Evolutionary conservation across 2,113 vertebrate species (phyloP), one percentile per base, ranked within the genome.

Genomic region (Calyptommatus sinebrachiatus): DNA sequence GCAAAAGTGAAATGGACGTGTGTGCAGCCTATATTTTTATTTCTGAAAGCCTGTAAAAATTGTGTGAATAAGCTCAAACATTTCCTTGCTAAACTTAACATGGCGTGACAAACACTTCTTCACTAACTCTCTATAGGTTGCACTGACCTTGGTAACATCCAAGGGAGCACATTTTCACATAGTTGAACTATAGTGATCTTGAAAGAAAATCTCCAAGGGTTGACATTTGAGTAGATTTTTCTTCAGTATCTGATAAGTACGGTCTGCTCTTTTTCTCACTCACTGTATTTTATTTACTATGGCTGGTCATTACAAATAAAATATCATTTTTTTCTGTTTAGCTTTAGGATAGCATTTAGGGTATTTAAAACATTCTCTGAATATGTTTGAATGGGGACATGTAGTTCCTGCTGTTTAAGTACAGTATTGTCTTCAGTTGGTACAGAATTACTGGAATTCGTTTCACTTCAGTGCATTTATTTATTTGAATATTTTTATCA

Each of bases 241-340:
- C 22, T 80, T 72, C 12, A 76, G 14, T 0, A 24, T 1, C 1
- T 0, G 8, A 67, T 41, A 66, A 60, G 26, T 41, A 46, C 0
- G 7, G 31, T 29, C 74, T 1, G 76, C 10, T 73, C 26, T 53
- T 57, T 61, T 46, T 73, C 48, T 73, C 78, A 41, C 3, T 5
- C 18, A 0, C 0, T 0, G 46, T 82, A 46, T 77, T 57, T 0
- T 31, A 14, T 31, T 86, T 72, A 78, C 46, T 46, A 73, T 71
- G 67, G 81, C 76, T 66, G 67, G 31, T 20, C 20, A 14, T 10
- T 77, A 24, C 7, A 81, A 77, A 85, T 28, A 73, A 83, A 71
- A 31, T 6, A 11, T 0, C n/a, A 8, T 35, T 73, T 80, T 71
- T 50, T 20, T 8, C 21, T 1, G 24, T 29, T 77, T n/a, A 61